phyloP scores from a whole-genome alignment of 2,888 invertebrate species.

The Rhagium mordax region DNA sequence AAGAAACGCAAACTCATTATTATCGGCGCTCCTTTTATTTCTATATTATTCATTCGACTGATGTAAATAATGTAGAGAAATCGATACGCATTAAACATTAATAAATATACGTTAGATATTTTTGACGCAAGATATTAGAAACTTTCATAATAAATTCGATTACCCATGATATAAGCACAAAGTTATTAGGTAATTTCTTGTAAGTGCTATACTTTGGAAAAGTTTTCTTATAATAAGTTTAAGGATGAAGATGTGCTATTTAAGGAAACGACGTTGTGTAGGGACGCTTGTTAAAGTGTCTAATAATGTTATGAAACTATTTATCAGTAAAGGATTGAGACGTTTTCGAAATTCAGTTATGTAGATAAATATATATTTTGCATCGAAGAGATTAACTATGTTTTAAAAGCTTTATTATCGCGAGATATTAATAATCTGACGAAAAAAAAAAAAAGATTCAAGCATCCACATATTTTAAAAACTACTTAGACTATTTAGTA shows the following conservation, averaged over 20 bases:
- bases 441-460: no score
- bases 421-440: no score
- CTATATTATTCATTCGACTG: background rate
- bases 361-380: background rate
- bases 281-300: background rate
- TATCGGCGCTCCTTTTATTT: background rate
- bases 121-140: constrained; percentile 6
- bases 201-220: constrained; percentile 19
- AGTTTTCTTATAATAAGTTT: constrained; percentile 34
- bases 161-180: constrained; percentile 24
- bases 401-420: no score
- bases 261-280: constrained; percentile 12
- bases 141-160: constrained; percentile 29
- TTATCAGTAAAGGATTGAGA: background rate
- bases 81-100: background rate
- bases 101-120: constrained; percentile 12
- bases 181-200: constrained; percentile 27
- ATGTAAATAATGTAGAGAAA: background rate
- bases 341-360: background rate
- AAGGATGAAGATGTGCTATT: constrained; percentile 29
- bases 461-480: no score
- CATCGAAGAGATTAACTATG: no score
- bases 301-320: constrained; percentile 2
- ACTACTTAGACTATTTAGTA: no score
- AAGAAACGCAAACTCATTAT: background rate